phyloP scores from a whole-genome alignment of 2,113 vertebrate genomes.

The Pseudopipra pipra region DNA sequence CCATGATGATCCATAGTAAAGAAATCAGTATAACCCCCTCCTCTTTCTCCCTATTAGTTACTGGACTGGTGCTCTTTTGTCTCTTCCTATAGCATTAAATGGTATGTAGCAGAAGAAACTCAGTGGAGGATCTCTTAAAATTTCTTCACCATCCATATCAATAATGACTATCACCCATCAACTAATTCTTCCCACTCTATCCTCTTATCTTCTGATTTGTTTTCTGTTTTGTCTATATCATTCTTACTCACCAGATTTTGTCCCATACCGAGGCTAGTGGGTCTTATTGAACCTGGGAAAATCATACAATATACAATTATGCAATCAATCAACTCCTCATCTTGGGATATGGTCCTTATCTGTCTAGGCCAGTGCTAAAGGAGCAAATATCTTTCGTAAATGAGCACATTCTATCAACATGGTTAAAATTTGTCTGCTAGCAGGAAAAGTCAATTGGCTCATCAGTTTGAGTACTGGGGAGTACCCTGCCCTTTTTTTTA shows the following conservation, averaged over 20 bases:
- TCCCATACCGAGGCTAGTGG: background rate
- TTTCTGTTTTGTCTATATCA: background rate
- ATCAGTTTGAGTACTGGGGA: background rate
- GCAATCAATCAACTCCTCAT: background rate
- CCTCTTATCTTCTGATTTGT: background rate
- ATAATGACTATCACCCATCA: accelerated
- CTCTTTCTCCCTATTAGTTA: background rate
- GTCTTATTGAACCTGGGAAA: background rate
- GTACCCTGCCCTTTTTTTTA: background rate
- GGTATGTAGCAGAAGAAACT: background rate
- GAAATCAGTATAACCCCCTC: background rate
- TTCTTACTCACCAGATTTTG: background rate
- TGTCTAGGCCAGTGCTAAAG: background rate
- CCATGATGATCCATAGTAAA: background rate
- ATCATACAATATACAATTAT: background rate
- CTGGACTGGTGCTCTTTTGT: background rate
- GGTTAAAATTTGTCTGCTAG: background rate
- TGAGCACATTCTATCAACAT: background rate
- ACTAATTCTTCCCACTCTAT: background rate
- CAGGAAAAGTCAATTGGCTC: background rate
- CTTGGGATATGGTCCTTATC: background rate
- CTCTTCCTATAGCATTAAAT: background rate
- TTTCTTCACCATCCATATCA: background rate
- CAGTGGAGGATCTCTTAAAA: background rate
- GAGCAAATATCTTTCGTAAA: background rate